Evolutionary conservation across 2,888 invertebrate genomes (phyloP), one percentile per base, ranked within the genome.

Genomic region (Taenaris catops): DNA sequence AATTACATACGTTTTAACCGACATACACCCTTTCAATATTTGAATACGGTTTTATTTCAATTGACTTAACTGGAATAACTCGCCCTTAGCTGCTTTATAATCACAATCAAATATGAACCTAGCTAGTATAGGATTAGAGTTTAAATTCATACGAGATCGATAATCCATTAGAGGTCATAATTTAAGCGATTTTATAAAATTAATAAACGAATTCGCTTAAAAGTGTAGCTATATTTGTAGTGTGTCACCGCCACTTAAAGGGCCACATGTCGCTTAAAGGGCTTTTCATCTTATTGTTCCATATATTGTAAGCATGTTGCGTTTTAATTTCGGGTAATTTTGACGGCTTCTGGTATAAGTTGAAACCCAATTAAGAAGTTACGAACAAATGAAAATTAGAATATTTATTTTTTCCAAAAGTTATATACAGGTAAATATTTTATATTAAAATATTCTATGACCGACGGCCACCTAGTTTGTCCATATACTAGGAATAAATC

Each of bases 1-100:
- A 83, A 84, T 81, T 81, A 81, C 80, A 80, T 80, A 84, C 80
- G 80, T 72, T 81, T 76, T 74, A 73, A 73, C 73, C 74, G 67
- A 76, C 72, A 70, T 58, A 68, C 67, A 72, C 78, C 79, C 80
- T 68, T 65, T 53, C 55, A 44, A 66, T 71, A 78, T 81, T 79
- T 78, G 76, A 84, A 83, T 83, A 81, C 73, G 75, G 74, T 71
- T 76, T 75, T 68, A 75, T 75, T 78, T 72, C 72, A 65, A 75
- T 67, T 63, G 74, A 75, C 70, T 38, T 43, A 40, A 40, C 34
- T 10, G 26, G 34, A 40, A 17, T 45, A 41, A 33, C 23, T 28
- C 21, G 29, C 8, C 42, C 32, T 25, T 34, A 33, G 6, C n/a
- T 3, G 3, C 8, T 2, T 17, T 7, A 19, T 12, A 2, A 4